phyloP scores from a whole-genome alignment of 2,113 vertebrate species.

The Burhinus bistriatus region DNA sequence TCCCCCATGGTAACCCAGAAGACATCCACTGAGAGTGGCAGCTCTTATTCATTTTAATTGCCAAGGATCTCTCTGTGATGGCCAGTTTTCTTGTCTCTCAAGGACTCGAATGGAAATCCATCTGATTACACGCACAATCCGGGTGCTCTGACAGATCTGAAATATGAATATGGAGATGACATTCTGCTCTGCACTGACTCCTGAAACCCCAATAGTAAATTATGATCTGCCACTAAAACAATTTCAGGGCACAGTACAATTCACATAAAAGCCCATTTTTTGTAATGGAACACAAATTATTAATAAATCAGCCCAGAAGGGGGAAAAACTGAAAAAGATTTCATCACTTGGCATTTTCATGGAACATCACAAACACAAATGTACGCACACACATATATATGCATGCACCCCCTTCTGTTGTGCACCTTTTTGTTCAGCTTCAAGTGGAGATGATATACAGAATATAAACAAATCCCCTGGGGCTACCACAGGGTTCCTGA shows the following conservation, averaged over 20 bases:
- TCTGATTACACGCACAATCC: conserved; percentile 69
- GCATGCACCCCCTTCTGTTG: not conserved
- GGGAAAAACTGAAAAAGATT: not conserved
- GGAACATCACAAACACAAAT: not conserved
- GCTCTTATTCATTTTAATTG: conserved; percentile 77
- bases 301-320: conserved; percentile 60
- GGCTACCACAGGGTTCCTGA: not conserved
- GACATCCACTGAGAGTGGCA: conserved; percentile 73
- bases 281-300: conserved; percentile 62
- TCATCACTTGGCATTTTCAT: not conserved
- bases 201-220: conserved; percentile 64
- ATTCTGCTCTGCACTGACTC: conserved; percentile 62
- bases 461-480: not conserved
- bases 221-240: conserved; percentile 52
- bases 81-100: conserved; percentile 72
- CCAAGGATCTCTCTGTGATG: conserved; percentile 71
- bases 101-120: conserved; percentile 70
- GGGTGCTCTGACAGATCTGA: conserved; percentile 74
- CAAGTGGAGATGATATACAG: not conserved
- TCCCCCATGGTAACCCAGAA: conserved; percentile 77
- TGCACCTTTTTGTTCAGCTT: not conserved
- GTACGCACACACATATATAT: not conserved
- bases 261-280: conserved; percentile 50
- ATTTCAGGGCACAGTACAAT: conserved; percentile 59
- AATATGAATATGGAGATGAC: conserved; percentile 78